Percentiles rank a stretch among this genome's conserved stretches.
These are phyloP conservation scores for Ennomos quercinarius DNA, from an alignment of 2,888 invertebrate species.

Conservation along the genomic window DNA sequence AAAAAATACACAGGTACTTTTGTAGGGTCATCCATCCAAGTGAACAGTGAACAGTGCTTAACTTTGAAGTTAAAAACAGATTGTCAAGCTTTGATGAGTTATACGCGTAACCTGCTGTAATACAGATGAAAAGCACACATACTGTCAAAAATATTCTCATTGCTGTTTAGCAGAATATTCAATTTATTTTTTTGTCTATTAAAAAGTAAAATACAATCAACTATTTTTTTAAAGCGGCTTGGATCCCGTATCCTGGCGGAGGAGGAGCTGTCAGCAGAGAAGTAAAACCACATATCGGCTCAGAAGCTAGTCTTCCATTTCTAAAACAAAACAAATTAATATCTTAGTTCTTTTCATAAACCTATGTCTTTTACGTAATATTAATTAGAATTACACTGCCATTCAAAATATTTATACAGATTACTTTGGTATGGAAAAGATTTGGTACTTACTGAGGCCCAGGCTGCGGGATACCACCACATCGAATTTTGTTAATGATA, in stretches of 20 bases:
- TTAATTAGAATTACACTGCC: too few relatives aligned
- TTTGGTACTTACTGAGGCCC: conserved; percentile 70
- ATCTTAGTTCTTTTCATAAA: background rate
- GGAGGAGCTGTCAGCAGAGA: conserved; percentile 54
- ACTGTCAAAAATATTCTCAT: too few relatives aligned
- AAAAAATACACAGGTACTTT: too few relatives aligned
- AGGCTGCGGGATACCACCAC: conserved; percentile 64
- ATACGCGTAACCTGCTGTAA: too few relatives aligned
- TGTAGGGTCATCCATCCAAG: too few relatives aligned
- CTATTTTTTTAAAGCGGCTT: conserved; percentile 41
- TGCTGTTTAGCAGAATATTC: too few relatives aligned
- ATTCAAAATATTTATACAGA: background rate
- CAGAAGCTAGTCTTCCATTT: conserved; percentile 63
- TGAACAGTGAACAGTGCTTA: too few relatives aligned
- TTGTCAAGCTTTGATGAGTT: too few relatives aligned
- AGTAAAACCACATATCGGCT: conserved; percentile 61
- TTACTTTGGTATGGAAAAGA: background rate
- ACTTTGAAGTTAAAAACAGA: too few relatives aligned
- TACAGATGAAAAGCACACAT: too few relatives aligned
- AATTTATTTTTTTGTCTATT: too few relatives aligned
- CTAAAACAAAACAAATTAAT: conserved; percentile 46
- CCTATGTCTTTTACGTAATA: background rate
- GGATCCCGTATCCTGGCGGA: conserved; percentile 61
- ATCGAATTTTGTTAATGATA: conserved; percentile 63
- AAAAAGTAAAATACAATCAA: too few relatives aligned